Evolutionary conservation across 92 coral and sea anemone genomes (phyloP).

Genomic region (Diadumene lineata): DNA sequence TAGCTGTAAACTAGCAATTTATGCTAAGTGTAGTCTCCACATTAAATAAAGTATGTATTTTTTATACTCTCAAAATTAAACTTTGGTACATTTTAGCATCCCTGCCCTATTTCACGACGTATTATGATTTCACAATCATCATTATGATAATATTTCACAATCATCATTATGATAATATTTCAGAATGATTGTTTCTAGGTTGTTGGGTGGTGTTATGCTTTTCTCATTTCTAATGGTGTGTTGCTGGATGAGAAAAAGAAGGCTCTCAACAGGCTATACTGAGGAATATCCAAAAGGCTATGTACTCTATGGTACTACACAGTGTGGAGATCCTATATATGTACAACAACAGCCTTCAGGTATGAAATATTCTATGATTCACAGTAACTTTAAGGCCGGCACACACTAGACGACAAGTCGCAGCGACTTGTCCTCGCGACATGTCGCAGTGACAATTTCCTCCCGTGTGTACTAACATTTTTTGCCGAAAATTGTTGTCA

Average conservation of each 20-base stretch:
- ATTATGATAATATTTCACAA: not conserved
- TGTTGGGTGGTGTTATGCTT: constrained; percentile 57
- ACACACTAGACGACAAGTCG: too few species aligned
- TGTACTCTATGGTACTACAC: constrained; percentile 48
- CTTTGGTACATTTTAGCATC: too few species aligned
- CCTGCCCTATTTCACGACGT: too few species aligned
- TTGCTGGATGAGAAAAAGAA: constrained; percentile 66
- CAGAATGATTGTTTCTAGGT: too few species aligned
- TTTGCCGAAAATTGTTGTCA: too few species aligned
- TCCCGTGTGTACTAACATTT: too few species aligned
- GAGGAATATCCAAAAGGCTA: constrained; percentile 47
- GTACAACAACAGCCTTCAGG: constrained; percentile 70
- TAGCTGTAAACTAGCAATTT: too few species aligned
- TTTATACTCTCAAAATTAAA: too few species aligned
- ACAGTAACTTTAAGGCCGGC: not conserved
- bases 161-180: not conserved
- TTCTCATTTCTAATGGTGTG: constrained; percentile 58
- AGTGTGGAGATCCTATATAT: constrained; percentile 60
- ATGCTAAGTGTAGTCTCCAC: too few species aligned
- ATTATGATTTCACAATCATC: not conserved
- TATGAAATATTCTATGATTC: not conserved
- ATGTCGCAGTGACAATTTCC: too few species aligned
- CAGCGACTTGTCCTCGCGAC: too few species aligned
- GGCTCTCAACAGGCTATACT: constrained; percentile 31
- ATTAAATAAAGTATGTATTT: too few species aligned